Evolutionary conservation across 1,140 invertebrate genomes (phyloP).

Genomic region (Drosophila elegans): DNA sequence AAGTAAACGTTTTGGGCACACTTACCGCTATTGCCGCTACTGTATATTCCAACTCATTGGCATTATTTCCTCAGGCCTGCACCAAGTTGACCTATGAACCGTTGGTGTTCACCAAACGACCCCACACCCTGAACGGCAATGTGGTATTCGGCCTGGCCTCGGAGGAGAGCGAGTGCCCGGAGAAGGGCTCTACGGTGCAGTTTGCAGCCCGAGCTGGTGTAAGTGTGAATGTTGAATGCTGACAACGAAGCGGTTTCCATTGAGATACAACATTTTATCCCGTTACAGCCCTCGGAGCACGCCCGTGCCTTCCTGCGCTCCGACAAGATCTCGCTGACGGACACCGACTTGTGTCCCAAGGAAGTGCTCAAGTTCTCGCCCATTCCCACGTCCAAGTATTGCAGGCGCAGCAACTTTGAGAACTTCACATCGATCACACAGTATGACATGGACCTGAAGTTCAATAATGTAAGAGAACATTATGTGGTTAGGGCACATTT

Average conservation of each 20-base stretch:
- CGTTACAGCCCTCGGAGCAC: constrained; percentile 74
- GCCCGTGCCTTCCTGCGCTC: constrained; percentile 73
- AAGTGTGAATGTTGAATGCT: constrained; percentile 34
- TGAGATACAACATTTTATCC: neutral
- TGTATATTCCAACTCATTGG: neutral
- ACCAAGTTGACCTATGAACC: constrained; percentile 77
- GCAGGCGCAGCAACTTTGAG: constrained; percentile 81
- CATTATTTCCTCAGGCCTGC: constrained; percentile 61
- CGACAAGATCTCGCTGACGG: constrained; percentile 72
- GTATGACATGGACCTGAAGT: constrained; percentile 80
- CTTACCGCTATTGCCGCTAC: neutral
- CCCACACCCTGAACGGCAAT: constrained; percentile 75
- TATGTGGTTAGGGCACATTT: neutral
- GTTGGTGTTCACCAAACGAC: constrained; percentile 81
- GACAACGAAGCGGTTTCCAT: neutral
- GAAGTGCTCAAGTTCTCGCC: constrained; percentile 83
- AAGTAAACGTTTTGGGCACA: neutral
- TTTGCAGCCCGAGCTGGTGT: constrained; percentile 77
- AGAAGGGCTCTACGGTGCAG: constrained; percentile 62
- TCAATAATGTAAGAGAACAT: constrained; percentile 69
- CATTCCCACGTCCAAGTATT: constrained; percentile 80
- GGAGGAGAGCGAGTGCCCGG: constrained; percentile 65
- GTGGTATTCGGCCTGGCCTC: constrained; percentile 72
- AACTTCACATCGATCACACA: constrained; percentile 81
- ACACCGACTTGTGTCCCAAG: constrained; percentile 81